Evolutionary conservation across 2,797 vertebrate genomes (phyloP), one percentile per base, ranked within the genome.

Genomic region (Alexandromys oeconomus): DNA sequence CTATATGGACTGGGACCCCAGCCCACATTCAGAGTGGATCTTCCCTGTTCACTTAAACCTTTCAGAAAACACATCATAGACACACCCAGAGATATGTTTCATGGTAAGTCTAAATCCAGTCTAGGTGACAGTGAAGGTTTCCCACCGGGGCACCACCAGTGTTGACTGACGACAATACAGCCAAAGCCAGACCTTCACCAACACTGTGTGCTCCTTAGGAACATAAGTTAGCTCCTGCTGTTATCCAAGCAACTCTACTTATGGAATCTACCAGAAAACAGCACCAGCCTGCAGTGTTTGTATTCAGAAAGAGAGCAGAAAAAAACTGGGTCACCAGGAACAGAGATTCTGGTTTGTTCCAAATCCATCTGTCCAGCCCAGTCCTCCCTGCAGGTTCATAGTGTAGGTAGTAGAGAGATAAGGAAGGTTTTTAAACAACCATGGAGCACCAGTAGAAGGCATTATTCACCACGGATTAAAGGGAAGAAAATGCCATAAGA

Each of bases 211-310:
- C 48, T 23, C 4, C 25, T 6, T 29, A 17, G 29, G 79, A 43
- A 37, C 4, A 3, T 1, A 15, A 74, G 51, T 17, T 5, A 17
- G 17, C 40, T 31, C 61, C 65, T 67, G n/a, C 43, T 34, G 0
- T 27, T 27, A 69, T 31, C 21, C 11, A 34, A 27, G 9, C 3
- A 27, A 15, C 1, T 51, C 67, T 25, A 19, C 1, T n/a, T 79
- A 61, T 34, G 63, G 71, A 46, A 46, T 87, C 89, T 67, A 31
- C 63, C 14, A 43, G 77, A 88, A 79, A 80, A 37, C 5, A 5
- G 15, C 0, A 0, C 37, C 6, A 5, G 19, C 13, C 88, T 73
- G 11, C 40, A 15, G 3, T 40, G 29, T 46, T 4, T 3, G 4
- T 27, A 37, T 37, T 54, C 57, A 57, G 40, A 10, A 9, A 71